Conservation (phyloP, 2,113 vertebrate genomes). For the Pica pica region DNA sequence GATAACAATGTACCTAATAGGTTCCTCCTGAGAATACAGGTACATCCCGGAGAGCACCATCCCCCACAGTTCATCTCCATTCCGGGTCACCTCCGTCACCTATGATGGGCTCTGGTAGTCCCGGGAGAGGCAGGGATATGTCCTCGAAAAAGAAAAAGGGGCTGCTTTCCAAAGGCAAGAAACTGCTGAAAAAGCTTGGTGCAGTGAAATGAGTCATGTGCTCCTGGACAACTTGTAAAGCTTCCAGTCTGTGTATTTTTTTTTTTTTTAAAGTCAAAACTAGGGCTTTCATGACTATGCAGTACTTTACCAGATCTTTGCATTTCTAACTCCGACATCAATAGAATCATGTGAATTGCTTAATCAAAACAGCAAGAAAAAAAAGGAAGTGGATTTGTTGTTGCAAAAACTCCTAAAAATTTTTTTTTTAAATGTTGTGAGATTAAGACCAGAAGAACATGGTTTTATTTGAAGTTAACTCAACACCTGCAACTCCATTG, state of each 20-base stretch:
- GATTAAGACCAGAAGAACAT: constrained; percentile 4
- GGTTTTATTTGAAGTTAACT: constrained; percentile 6
- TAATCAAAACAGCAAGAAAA: background rate
- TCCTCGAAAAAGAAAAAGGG: constrained; percentile 93
- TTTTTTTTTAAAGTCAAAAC: constrained; percentile 51
- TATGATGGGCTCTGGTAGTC: constrained; percentile 85
- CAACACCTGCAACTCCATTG: background rate
- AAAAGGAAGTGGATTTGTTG: background rate
- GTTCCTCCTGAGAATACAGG: constrained; percentile 92
- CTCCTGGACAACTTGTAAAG: constrained; percentile 75
- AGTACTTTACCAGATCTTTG: constrained; percentile 4
- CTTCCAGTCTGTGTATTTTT: constrained; percentile 51
- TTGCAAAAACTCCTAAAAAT: background rate
- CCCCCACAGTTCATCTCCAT: constrained; percentile 84
- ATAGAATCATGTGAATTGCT: constrained; percentile 28
- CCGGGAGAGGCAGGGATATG: constrained; percentile 85
- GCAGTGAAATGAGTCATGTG: constrained; percentile 83
- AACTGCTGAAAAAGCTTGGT: constrained; percentile 89
- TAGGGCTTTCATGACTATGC: constrained; percentile 84
- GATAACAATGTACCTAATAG: constrained; percentile 84
- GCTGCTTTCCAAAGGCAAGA: constrained; percentile 96
- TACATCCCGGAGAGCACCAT: constrained; percentile 85
- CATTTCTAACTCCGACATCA: constrained; percentile 35
- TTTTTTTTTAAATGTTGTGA: background rate
- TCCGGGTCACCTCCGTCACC: constrained; percentile 82